A percentile compares a stretch with the other conserved stretches of the same genome.
Evolutionary conservation across 2,113 vertebrate genomes (phyloP).

Genomic region (Mustela nigripes): DNA sequence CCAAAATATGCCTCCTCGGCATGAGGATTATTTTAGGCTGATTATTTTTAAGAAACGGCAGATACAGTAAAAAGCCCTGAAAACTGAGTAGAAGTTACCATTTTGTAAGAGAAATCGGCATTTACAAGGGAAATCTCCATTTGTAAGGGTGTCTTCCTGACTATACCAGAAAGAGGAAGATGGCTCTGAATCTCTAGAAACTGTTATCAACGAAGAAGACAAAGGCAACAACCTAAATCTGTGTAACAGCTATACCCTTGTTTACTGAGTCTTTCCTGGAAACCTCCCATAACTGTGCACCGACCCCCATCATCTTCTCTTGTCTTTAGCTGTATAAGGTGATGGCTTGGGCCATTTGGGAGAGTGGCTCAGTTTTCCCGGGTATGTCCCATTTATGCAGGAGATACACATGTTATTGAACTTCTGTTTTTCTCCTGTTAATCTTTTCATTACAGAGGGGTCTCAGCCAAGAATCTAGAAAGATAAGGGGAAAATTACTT

Average conservation of each 20-base stretch:
- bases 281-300: neutral
- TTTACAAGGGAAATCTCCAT: neutral
- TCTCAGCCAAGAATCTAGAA: conserved; percentile 17
- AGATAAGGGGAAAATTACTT: neutral
- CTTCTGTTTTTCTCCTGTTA: neutral
- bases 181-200: neutral
- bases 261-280: neutral
- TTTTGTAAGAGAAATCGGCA: conserved; percentile 14
- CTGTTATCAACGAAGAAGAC: neutral
- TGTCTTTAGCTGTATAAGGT: neutral
- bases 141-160: neutral
- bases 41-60: neutral
- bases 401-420: neutral
- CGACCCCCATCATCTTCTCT: neutral
- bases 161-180: neutral
- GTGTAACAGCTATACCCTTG: neutral
- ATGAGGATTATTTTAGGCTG: neutral
- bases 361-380: neutral
- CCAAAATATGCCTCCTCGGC: neutral
- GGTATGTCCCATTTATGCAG: neutral
- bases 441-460: neutral
- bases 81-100: neutral
- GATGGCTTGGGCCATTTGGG: neutral
- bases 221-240: neutral
- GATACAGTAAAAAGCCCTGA: neutral